phyloP scores from a whole-genome alignment of 1,140 invertebrate genomes.

The Listronotus oregonensis region DNA sequence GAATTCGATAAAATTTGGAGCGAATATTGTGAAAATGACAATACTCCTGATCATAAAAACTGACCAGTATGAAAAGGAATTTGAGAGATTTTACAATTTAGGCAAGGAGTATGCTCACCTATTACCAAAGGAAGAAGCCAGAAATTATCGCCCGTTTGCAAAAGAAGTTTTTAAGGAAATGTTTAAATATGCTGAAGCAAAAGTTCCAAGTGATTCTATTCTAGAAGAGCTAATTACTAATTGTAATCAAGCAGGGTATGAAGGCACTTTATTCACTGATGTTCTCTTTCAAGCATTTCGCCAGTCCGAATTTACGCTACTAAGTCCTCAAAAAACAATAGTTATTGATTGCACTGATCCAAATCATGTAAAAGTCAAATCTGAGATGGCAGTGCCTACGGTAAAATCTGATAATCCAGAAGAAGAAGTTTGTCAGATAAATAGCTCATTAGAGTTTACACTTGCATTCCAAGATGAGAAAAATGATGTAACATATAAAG shows the following conservation, averaged over 20 bases:
- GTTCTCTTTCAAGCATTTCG: no score
- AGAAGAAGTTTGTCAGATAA: neutral
- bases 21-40: no score
- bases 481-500: neutral
- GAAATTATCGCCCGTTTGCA: neutral
- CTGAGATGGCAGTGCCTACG: neutral
- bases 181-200: neutral
- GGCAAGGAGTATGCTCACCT: no score
- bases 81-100: no score
- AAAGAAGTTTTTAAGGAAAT: neutral
- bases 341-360: no score
- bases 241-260: neutral
- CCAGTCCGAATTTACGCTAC: no score
- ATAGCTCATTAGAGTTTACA: neutral
- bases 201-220: neutral
- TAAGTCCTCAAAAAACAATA: no score
- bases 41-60: no score
- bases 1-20: no score
- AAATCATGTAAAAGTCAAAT: no score
- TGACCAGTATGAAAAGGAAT: no score
- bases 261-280: no score
- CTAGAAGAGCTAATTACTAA: neutral
- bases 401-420: neutral
- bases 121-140: neutral
- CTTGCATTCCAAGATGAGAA: neutral